Conservation (phyloP, 1,140 invertebrate genomes). For the Metopolophium dirhodum region DNA sequence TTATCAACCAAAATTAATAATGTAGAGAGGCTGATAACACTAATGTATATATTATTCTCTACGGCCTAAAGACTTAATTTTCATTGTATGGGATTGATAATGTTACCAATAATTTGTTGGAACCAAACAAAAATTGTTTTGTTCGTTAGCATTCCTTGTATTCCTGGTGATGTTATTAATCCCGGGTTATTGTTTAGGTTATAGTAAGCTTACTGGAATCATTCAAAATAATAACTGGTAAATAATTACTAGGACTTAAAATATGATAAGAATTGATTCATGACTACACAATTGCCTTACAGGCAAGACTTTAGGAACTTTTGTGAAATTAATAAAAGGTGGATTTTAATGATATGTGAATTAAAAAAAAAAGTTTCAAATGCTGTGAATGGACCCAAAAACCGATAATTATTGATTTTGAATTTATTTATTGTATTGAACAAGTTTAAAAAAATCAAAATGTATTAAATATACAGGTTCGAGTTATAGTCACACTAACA, state of each 20-base stretch:
- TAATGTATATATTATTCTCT: not conserved
- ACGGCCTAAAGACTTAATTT: not conserved
- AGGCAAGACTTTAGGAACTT: constrained; percentile 55
- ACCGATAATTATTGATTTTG: constrained; percentile 23
- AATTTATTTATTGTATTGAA: constrained; percentile 12
- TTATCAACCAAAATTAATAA: constrained; percentile 2
- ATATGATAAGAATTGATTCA: constrained; percentile 50
- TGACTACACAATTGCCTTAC: constrained; percentile 34
- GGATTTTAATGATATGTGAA: constrained; percentile 52
- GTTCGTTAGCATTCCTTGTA: not conserved
- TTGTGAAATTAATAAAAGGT: constrained; percentile 18
- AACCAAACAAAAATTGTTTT: not conserved
- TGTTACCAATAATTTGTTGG: not conserved
- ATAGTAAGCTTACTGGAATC: not conserved
- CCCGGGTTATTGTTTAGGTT: not conserved
- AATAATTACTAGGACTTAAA: constrained; percentile 37
- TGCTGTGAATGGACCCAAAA: constrained; percentile 49
- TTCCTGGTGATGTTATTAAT: not conserved
- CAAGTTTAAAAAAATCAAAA: not conserved
- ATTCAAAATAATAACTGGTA: constrained; percentile 30
- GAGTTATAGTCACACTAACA: not conserved
- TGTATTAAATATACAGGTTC: not conserved
- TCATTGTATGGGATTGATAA: not conserved
- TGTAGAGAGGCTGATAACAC: constrained; percentile 30
- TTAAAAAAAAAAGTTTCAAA: not conserved